phyloP scores from a whole-genome alignment of 1,140 invertebrate genomes.

The Agrypnia vestita region DNA sequence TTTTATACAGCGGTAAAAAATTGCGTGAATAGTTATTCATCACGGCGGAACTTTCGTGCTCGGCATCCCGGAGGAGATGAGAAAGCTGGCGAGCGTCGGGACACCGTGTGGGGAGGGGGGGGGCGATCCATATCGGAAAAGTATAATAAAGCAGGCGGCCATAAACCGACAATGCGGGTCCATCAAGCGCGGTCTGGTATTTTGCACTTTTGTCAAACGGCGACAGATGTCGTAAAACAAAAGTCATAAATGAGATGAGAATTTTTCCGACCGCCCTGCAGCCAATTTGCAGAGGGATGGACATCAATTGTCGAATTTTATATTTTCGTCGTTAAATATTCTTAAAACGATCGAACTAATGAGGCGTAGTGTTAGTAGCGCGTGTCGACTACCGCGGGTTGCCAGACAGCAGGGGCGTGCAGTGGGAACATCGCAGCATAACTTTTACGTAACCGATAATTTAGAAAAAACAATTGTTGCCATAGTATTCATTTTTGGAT shows the following conservation, averaged over 20 bases:
- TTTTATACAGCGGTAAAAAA: no score
- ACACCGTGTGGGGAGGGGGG: no score
- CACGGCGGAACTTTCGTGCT: no score
- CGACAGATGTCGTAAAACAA: slow-evolving; percentile 17
- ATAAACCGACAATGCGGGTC: slow-evolving; percentile 21
- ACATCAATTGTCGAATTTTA: not conserved
- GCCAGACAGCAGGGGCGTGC: no score
- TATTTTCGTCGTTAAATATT: not conserved
- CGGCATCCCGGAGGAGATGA: not conserved
- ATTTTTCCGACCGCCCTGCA: not conserved
- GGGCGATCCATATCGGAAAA: slow-evolving; percentile 33
- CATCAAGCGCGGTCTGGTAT: slow-evolving; percentile 36
- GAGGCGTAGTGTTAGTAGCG: no score
- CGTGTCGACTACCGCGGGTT: no score
- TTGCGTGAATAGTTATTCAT: no score
- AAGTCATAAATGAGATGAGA: slow-evolving; percentile 37
- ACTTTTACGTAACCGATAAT: no score
- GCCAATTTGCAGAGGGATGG: slow-evolving; percentile 19
- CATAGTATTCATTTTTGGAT: no score
- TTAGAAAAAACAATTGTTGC: no score
- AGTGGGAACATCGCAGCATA: no score
- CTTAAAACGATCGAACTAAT: no score
- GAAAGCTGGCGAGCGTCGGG: not conserved
- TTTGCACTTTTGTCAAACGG: slow-evolving; percentile 40
- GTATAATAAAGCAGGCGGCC: not conserved